Evolutionary conservation across 1,140 invertebrate species (phyloP).

Genomic region (Copidosoma floridanum): DNA sequence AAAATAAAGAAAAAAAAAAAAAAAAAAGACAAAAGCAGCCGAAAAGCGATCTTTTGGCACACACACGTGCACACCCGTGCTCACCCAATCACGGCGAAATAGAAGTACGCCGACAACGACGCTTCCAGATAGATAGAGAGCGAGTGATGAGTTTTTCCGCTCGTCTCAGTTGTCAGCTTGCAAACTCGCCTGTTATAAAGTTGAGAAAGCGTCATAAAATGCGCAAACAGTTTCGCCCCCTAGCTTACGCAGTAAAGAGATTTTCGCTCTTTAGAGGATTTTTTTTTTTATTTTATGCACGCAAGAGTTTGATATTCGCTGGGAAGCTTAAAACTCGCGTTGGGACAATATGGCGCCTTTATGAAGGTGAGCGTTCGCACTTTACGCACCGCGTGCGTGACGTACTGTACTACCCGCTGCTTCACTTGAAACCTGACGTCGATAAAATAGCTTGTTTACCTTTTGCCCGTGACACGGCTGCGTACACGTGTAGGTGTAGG

Average conservation of each 20-base stretch:
- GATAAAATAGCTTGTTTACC: conserved; percentile 14
- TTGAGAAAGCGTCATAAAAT: conserved; percentile 19
- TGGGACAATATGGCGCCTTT: conserved; percentile 19
- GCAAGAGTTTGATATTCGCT: not conserved
- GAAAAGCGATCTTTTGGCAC: not conserved
- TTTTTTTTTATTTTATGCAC: too few species aligned
- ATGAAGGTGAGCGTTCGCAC: too few species aligned
- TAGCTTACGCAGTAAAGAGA: not conserved
- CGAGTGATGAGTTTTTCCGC: conserved; percentile 9
- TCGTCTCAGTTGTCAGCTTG: too few species aligned
- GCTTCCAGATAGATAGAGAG: conserved; percentile 4
- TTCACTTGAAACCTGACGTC: not conserved
- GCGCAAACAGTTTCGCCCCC: conserved; percentile 8
- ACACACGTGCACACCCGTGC: too few species aligned
- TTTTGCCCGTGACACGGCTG: not conserved
- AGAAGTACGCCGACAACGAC: not conserved
- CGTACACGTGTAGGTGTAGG: too few species aligned
- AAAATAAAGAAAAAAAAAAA: not conserved
- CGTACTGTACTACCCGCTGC: conserved; percentile 1
- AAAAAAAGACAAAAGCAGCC: not conserved
- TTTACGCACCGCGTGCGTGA: not conserved
- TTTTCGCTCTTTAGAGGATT: too few species aligned
- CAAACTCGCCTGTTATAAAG: too few species aligned
- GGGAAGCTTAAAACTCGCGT: conserved; percentile 19
- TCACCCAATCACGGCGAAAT: not conserved